Evolutionary conservation across 2,888 invertebrate species (phyloP).

Genomic region (Liopterus haemorrhoidalis): DNA sequence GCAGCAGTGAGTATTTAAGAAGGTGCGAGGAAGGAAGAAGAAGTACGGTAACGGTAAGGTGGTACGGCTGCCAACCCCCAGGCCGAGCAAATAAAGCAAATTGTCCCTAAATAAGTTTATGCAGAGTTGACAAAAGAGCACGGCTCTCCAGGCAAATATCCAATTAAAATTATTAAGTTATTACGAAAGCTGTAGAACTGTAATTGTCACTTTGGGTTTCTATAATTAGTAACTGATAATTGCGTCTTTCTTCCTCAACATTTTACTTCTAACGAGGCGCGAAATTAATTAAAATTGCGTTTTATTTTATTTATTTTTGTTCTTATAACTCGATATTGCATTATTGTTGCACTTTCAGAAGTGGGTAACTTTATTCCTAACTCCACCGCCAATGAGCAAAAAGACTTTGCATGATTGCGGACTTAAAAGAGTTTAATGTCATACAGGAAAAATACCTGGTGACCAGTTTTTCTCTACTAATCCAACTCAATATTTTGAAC

Average conservation of each 20-base stretch:
- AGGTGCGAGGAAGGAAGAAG: background rate
- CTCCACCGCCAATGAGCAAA: no score
- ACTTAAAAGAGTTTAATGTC: no score
- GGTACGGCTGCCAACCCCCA: constrained; percentile 15
- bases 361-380: no score
- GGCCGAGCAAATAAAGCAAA: constrained; percentile 33
- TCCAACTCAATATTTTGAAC: no score
- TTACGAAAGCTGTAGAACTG: constrained; percentile 35
- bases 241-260: constrained; percentile 32
- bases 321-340: no score
- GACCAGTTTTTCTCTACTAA: no score
- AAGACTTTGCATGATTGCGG: no score
- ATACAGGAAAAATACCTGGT: no score
- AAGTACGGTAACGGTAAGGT: background rate
- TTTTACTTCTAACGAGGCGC: constrained; percentile 19
- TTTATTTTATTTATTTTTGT: no score
- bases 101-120: constrained; percentile 36
- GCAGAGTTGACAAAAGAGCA: constrained; percentile 33
- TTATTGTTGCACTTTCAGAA: no score
- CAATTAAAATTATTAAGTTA: constrained; percentile 44
- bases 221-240: constrained; percentile 43
- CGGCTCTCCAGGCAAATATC: constrained; percentile 40
- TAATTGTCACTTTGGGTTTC: constrained; percentile 46
- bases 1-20: no score
- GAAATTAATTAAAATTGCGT: no score